These are phyloP conservation scores for Deilephila porcellus DNA, from an alignment of 2,888 invertebrate species.

Conservation along the genomic window DNA sequence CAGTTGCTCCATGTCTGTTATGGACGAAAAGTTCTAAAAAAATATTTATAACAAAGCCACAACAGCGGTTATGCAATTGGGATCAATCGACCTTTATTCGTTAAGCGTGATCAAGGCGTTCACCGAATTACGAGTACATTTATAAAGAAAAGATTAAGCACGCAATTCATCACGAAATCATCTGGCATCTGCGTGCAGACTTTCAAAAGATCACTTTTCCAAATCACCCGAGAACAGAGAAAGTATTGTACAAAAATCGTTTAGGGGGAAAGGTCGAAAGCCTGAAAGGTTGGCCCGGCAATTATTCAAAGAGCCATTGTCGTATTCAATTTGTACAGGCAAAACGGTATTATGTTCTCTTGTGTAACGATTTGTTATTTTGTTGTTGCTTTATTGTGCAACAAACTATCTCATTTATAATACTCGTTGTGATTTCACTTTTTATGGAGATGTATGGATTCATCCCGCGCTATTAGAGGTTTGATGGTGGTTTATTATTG, in stretches of 20 bases:
- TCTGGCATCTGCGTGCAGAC: not conserved
- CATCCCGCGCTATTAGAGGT: conserved; percentile 26
- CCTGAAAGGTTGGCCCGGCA: conserved; percentile 52
- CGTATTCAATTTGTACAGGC: conserved; percentile 55
- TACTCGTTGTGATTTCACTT: conserved; percentile 29
- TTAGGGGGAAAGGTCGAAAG: conserved; percentile 58
- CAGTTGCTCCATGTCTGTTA: too few relatives aligned
- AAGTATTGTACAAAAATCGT: conserved; percentile 58
- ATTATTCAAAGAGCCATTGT: conserved; percentile 60
- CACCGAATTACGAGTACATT: not conserved
- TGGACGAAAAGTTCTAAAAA: too few relatives aligned
- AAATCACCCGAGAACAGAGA: conserved; percentile 60
- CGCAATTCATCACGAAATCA: conserved; percentile 22
- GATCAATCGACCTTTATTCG: not conserved
- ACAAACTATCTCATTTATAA: conserved; percentile 28
- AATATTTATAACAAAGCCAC: not conserved
- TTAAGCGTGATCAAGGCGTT: not conserved
- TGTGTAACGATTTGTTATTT: conserved; percentile 26
- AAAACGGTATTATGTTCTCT: conserved; percentile 28
- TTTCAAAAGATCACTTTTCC: conserved; percentile 48
- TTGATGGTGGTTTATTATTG: conserved; percentile 14
- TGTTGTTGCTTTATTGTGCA: conserved; percentile 29
- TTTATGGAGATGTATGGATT: conserved; percentile 32
- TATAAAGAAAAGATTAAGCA: conserved; percentile 1
- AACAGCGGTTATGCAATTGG: not conserved